Percentiles rank a stretch among this genome's conserved stretches.
Conservation (phyloP, 2,113 vertebrate genomes). For the Prochilodus magdalenae region DNA sequence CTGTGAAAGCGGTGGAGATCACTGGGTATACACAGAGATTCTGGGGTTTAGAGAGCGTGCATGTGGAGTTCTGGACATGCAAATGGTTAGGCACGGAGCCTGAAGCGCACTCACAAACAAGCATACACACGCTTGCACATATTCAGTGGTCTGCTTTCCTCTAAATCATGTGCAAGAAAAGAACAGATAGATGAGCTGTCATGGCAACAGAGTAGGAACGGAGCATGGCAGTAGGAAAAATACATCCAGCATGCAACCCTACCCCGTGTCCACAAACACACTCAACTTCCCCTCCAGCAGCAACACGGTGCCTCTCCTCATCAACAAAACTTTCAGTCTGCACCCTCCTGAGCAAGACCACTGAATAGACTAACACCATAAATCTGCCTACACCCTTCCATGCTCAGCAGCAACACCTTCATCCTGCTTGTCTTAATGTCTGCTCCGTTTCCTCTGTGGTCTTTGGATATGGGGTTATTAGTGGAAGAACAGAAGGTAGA, state of each 20-base stretch:
- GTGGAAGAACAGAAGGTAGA: too few relatives aligned
- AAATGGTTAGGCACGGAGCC: not conserved
- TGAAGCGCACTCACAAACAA: not conserved
- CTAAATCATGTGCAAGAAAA: not conserved
- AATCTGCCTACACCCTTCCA: not conserved
- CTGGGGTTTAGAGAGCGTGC: not conserved
- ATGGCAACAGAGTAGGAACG: conserved; percentile 20
- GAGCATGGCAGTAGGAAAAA: not conserved
- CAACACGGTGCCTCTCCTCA: not conserved
- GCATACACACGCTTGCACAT: not conserved
- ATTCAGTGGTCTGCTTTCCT: not conserved
- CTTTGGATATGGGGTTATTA: not conserved
- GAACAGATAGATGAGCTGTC: conserved; percentile 8
- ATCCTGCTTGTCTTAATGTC: not conserved
- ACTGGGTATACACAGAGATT: not conserved
- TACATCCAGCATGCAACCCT: not conserved
- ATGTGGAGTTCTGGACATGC: not conserved
- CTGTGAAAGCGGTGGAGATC: not conserved
- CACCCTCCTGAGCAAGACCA: not conserved
- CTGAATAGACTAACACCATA: not conserved
- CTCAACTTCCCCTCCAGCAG: not conserved
- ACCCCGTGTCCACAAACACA: not conserved
- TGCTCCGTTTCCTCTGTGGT: conserved; percentile 2
- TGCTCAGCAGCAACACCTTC: too few relatives aligned
- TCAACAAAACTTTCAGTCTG: not conserved